Conservation (phyloP, 2,797 vertebrate species). For the Rallus crepitans region DNA sequence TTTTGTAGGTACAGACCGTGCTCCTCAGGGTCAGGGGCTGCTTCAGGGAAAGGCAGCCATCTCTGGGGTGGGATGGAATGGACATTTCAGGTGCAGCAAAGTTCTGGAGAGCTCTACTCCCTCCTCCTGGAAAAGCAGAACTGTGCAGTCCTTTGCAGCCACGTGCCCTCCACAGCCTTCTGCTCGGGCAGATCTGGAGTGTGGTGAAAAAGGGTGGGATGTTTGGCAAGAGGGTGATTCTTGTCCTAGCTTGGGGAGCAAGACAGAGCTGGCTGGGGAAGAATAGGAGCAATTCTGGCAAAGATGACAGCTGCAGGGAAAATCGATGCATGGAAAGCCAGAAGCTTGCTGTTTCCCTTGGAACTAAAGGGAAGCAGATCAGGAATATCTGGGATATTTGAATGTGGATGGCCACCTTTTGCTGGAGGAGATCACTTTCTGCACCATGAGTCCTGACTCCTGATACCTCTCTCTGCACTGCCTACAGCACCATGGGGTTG, state of each 20-base stretch:
- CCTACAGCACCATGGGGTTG: neutral
- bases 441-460: neutral
- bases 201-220: neutral
- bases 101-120: neutral
- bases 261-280: neutral
- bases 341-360: neutral
- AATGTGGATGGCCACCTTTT: neutral
- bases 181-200: neutral
- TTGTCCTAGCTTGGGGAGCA: neutral
- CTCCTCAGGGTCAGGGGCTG: neutral
- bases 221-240: neutral
- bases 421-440: neutral
- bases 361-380: neutral
- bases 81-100: neutral
- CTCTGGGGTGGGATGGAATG: neutral
- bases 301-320: neutral
- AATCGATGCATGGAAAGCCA: neutral
- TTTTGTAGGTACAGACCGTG: neutral
- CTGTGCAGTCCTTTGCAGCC: neutral
- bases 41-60: neutral
- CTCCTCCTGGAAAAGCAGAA: neutral
- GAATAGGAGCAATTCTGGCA: neutral
- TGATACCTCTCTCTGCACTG: neutral
- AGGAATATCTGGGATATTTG: neutral
- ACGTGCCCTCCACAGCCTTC: rapidly evolving